These are phyloP conservation scores for Eulacestoma nigropectus DNA, from an alignment of 2,113 vertebrate species.

Conservation along the genomic window DNA sequence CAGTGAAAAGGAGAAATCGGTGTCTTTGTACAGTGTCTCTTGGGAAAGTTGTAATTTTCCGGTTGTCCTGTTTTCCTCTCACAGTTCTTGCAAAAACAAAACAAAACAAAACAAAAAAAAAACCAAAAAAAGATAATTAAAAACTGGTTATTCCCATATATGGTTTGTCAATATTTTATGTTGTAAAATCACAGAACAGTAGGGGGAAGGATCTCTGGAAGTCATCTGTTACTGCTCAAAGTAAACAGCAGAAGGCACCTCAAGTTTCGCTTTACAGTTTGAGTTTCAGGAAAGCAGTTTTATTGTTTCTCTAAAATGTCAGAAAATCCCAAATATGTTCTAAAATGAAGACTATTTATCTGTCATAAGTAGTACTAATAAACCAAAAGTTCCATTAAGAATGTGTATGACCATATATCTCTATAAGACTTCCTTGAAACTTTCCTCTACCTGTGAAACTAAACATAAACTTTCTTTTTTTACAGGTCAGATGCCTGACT, in stretches of 20 bases:
- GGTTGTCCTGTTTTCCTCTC: not conserved
- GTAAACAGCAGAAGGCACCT: not conserved
- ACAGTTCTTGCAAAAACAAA: not conserved
- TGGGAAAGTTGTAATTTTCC: not conserved
- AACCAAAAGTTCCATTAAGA: not conserved
- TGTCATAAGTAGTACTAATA: not conserved
- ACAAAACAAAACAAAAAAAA: rapidly evolving
- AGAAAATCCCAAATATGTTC: not conserved
- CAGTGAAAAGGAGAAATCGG: not conserved
- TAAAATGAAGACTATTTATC: not conserved
- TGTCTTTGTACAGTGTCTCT: not conserved
- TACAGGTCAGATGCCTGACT: not conserved
- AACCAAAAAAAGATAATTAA: not conserved
- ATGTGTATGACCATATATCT: not conserved
- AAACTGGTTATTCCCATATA: not conserved
- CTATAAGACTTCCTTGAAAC: not conserved
- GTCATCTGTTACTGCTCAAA: not conserved
- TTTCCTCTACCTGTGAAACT: not conserved
- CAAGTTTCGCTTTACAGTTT: not conserved
- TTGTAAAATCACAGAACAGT: not conserved
- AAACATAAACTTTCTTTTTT: not conserved
- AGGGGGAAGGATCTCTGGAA: not conserved
- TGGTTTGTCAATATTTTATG: not conserved
- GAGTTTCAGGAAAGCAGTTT: not conserved
- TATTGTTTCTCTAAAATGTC: not conserved